phyloP scores from a whole-genome alignment of 1,140 invertebrate species.

The Venturia canescens region DNA sequence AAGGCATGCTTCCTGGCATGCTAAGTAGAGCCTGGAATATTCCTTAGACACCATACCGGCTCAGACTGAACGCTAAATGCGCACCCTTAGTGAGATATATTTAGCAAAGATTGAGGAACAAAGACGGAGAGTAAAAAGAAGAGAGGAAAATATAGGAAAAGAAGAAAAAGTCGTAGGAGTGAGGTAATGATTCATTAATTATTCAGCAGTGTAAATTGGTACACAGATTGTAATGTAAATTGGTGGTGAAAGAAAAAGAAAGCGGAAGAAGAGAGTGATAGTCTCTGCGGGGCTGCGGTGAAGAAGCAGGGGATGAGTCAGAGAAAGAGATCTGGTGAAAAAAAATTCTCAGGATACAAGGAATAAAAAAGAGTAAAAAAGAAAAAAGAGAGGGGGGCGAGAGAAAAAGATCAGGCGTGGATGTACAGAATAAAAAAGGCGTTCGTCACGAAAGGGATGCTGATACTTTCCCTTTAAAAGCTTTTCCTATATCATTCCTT shows the following conservation, averaged over 20 bases:
- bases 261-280: constrained; percentile 34
- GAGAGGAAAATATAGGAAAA: not conserved
- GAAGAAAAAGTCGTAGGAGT: no score
- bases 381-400: not conserved
- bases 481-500: constrained; percentile 12
- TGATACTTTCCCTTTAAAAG: constrained; percentile 44
- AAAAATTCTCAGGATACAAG: not conserved
- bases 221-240: constrained; percentile 48
- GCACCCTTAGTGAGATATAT: not conserved
- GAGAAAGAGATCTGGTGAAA: not conserved
- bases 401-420: not conserved
- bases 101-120: not conserved
- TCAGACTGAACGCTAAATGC: constrained; percentile 31
- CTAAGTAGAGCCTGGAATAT: constrained; percentile 35
- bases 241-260: constrained; percentile 37
- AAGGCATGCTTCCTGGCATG: constrained; percentile 29
- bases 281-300: constrained; percentile 21
- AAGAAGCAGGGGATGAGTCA: not conserved
- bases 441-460: constrained; percentile 28
- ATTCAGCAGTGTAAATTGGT: constrained; percentile 47
- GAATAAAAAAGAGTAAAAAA: constrained; percentile 1
- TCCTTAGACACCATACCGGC: not conserved
- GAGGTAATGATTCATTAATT: constrained; percentile 42
- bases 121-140: not conserved
- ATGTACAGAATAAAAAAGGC: constrained; percentile 11